phyloP scores from a whole-genome alignment of 2,797 vertebrate species.

The Jordanella pulchra region DNA sequence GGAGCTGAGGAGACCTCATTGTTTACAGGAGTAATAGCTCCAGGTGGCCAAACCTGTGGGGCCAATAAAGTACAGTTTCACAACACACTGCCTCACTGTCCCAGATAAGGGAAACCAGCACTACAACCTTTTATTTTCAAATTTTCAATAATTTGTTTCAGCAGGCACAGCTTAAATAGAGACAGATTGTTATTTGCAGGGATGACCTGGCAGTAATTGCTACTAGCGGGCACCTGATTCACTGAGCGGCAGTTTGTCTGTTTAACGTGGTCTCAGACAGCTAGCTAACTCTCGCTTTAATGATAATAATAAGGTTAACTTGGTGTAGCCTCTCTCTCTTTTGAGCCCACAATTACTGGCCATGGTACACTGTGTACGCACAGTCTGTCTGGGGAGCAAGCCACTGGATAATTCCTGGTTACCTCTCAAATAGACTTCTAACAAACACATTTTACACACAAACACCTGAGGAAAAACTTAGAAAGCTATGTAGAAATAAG shows the following conservation, averaged over 20 bases:
- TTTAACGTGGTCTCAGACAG: conserved; percentile 69
- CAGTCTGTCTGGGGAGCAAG: conserved; percentile 73
- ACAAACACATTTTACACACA: conserved; percentile 64
- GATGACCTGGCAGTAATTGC: conserved; percentile 61
- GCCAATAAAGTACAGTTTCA: conserved; percentile 44
- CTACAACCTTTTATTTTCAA: conserved; percentile 35
- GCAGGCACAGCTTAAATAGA: conserved; percentile 44
- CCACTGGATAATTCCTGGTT: conserved; percentile 72
- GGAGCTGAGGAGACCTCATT: conserved; percentile 46
- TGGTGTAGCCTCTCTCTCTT: conserved; percentile 65
- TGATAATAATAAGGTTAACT: conserved; percentile 76
- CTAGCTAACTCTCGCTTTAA: conserved; percentile 74
- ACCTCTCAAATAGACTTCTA: conserved; percentile 64
- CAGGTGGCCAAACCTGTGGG: conserved; percentile 48
- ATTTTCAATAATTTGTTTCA: conserved; percentile 41
- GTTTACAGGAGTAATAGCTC: conserved; percentile 29
- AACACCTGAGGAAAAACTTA: conserved; percentile 25
- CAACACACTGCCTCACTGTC: conserved; percentile 8
- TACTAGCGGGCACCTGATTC: conserved; percentile 61
- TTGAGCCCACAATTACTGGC: conserved; percentile 75
- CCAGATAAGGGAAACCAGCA: conserved; percentile 23
- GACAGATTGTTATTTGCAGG: conserved; percentile 68
- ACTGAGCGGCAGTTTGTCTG: conserved; percentile 67
- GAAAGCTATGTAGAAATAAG: conserved; percentile 17
- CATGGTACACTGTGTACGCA: conserved; percentile 67